Percentiles rank a stretch among this genome's conserved stretches.
Conservation (phyloP, 1,140 invertebrate species). For the Drosophila murphyi region DNA sequence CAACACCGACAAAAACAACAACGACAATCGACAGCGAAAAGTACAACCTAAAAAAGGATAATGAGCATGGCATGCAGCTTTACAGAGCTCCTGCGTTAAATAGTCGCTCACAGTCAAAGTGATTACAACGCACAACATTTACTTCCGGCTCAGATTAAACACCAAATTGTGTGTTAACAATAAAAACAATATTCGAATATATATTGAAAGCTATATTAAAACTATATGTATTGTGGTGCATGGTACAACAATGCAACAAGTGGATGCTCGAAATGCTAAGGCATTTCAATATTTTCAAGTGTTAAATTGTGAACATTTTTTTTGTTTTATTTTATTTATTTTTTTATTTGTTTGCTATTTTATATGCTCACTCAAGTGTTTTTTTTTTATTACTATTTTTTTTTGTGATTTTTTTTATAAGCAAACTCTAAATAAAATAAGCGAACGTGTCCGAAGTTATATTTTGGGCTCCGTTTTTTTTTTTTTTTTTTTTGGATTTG, state of each 20-base stretch:
- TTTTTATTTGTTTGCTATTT: too few species aligned
- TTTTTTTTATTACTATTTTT: not conserved
- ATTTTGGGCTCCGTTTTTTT: too few species aligned
- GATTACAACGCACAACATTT: slow-evolving; percentile 20
- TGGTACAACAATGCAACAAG: too few species aligned
- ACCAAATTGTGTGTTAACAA: slow-evolving; percentile 17
- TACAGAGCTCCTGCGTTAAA: not conserved
- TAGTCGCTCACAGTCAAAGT: not conserved
- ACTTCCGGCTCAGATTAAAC: slow-evolving; percentile 14
- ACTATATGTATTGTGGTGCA: not conserved
- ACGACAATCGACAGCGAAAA: slow-evolving; percentile 12
- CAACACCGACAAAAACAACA: slow-evolving; percentile 30
- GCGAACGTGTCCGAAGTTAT: too few species aligned
- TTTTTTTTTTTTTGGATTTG: too few species aligned
- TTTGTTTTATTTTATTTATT: too few species aligned
- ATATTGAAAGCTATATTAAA: slow-evolving; percentile 1
- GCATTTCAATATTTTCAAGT: too few species aligned
- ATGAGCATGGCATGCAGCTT: slow-evolving; percentile 8
- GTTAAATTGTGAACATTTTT: too few species aligned
- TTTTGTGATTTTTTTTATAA: not conserved
- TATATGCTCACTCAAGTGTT: not conserved
- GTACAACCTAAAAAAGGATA: slow-evolving; percentile 23
- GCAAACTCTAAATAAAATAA: too few species aligned
- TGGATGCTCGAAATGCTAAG: too few species aligned
- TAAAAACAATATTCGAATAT: not conserved